Conservation (phyloP, 2,797 vertebrate genomes). For the Manis crassicaudata region DNA sequence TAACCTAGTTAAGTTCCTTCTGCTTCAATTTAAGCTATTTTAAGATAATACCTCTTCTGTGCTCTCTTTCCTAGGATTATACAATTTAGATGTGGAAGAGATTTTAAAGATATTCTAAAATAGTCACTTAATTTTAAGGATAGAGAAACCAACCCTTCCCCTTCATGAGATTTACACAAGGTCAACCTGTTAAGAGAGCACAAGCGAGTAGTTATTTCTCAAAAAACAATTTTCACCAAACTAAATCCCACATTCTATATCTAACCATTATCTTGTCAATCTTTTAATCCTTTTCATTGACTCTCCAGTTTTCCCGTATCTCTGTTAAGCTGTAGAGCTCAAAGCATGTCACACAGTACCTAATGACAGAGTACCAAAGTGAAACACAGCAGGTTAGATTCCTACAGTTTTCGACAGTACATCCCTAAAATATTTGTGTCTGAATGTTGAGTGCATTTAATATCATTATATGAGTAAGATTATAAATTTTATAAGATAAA, state of each 20-base stretch:
- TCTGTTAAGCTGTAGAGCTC: not conserved
- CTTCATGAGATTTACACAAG: not conserved
- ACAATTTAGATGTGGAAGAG: not conserved
- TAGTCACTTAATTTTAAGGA: not conserved
- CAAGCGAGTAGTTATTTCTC: not conserved
- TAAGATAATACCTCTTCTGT: slow-evolving; percentile 9
- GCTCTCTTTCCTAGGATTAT: not conserved
- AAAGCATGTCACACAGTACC: not conserved
- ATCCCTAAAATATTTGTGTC: not conserved
- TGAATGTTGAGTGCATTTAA: not conserved
- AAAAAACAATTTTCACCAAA: not conserved
- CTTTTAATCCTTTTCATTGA: not conserved
- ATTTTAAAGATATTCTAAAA: not conserved
- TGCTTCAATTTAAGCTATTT: not conserved
- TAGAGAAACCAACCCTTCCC: not conserved
- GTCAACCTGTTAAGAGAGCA: not conserved
- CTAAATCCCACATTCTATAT: not conserved
- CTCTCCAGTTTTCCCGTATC: not conserved
- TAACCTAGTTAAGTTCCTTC: not conserved
- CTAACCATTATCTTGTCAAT: not conserved
- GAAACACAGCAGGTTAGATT: not conserved
- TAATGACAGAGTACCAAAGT: accelerated
- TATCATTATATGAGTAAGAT: not conserved
- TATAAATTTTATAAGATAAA: not conserved
- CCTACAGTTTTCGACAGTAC: not conserved